Evolutionary conservation across 2,797 vertebrate species (phyloP), one percentile per base, ranked within the genome.

Genomic region (Phalanger gymnotis): DNA sequence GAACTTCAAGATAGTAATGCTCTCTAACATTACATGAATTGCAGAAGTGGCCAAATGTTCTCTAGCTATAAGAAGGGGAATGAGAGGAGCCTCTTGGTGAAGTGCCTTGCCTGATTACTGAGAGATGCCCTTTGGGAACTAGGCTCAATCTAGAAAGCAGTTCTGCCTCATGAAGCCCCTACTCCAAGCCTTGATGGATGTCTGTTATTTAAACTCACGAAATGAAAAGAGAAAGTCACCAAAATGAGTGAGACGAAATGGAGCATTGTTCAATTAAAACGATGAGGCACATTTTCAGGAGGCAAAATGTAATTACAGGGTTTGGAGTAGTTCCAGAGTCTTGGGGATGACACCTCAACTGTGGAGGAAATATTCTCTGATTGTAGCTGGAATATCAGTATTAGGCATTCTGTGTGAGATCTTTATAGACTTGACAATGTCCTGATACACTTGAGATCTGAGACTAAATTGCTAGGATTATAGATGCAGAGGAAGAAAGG

Each of bases 191-290:
- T 0, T 96, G 95, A 96, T 95, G 54, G 81, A 93, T 95, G 55
- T 47, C 91, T 97, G 57, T 94, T 96, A 92, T 97, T 97, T 95
- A 94, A 96, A 94, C 55, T 92, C 89, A 93, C 93, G 89, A 96
- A 97, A 96, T 54, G 40, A 94, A 92, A 94, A 90, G 58, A 57
- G 30, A 95, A 92, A 89, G 34, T 92, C 93, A 92, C 58, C 93
- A 93, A 96, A 96, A 96, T 87, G 57, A 97, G 55, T 53, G 58
- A 95, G 93, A 95, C 93, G 94, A 98, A 97, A 97, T 66, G 89
- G 54, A 94, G 31, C 58, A 92, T 95, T 94, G 96, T 97, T 97
- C 94, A 95, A 97, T 97, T 97, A 97, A 87, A 96, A 97, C 94
- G 92, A 94, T 2, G 28, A 97, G 94, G 57, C 4, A 10, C 87